phyloP scores from a whole-genome alignment of 1,140 invertebrate species.

The Tigriopus japonicus region DNA sequence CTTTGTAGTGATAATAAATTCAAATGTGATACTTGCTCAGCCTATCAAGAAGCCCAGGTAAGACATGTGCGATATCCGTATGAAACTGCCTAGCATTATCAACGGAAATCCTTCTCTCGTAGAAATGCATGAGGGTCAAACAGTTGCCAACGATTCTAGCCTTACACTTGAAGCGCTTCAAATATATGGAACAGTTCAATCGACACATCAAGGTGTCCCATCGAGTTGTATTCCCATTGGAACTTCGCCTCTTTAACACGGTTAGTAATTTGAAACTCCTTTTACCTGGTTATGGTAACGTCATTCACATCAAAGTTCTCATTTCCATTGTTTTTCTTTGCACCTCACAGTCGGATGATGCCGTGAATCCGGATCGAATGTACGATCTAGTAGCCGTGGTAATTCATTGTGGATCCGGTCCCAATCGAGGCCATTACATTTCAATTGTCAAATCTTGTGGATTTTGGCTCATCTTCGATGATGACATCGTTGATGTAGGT shows the following conservation, averaged over 20 bases:
- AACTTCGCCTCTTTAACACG: conserved; percentile 91
- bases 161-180: conserved; percentile 93
- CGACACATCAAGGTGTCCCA: conserved; percentile 97
- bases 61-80: no score
- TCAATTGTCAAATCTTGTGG: conserved; percentile 98
- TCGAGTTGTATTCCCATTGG: conserved; percentile 92
- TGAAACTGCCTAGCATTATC: no score
- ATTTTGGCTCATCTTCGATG: conserved; percentile 97
- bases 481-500: conserved; percentile 98
- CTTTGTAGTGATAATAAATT: conserved; percentile 99
- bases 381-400: conserved; percentile 98
- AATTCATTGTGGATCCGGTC: conserved; percentile 95
- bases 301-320: conserved; percentile 13
- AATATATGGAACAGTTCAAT: conserved; percentile 97
- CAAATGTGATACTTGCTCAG: conserved; percentile 97
- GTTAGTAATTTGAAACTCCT: conserved; percentile 41
- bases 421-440: conserved; percentile 98
- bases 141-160: conserved; percentile 94
- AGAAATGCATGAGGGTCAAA: conserved; percentile 93
- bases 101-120: neutral
- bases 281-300: conserved; percentile 2
- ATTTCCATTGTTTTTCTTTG: conserved; percentile 23
- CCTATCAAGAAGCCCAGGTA: conserved; percentile 93
- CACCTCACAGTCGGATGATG: conserved; percentile 90
- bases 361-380: conserved; percentile 85